Percentiles rank a stretch among this genome's conserved stretches.
Evolutionary conservation across 2,797 vertebrate species (phyloP).

Genomic region (Poeciliopsis presidionis): DNA sequence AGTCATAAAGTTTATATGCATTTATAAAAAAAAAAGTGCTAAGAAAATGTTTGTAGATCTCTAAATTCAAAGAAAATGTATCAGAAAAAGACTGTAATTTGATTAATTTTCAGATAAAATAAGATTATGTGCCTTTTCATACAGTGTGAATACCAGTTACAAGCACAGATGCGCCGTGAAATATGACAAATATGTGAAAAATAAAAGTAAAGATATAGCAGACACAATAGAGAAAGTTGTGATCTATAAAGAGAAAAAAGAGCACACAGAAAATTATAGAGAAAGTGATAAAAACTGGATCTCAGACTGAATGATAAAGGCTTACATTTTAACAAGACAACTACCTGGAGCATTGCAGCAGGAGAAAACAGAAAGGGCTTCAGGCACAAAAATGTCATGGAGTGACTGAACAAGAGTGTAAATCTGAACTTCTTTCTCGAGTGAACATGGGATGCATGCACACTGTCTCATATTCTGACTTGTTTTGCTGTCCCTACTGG

Average conservation of each 20-base stretch:
- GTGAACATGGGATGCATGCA: neutral
- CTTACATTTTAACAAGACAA: slow-evolving; percentile 6
- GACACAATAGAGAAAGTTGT: neutral
- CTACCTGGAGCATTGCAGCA: slow-evolving; percentile 4
- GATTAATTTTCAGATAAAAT: neutral
- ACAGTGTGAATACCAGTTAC: neutral
- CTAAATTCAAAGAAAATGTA: neutral
- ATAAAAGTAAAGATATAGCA: neutral
- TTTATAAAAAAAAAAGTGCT: neutral
- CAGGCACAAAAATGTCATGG: slow-evolving; percentile 3
- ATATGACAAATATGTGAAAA: neutral
- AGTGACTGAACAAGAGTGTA: slow-evolving; percentile 3
- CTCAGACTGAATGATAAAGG: neutral
- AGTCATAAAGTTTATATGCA: neutral
- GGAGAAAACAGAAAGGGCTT: slow-evolving; percentile 7
- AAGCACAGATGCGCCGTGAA: neutral
- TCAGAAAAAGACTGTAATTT: neutral
- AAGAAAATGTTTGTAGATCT: neutral
- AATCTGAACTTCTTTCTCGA: neutral
- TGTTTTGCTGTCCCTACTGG: neutral
- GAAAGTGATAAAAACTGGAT: neutral
- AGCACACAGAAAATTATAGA: neutral
- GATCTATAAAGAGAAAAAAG: neutral
- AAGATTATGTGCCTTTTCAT: neutral
- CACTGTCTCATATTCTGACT: neutral